A percentile compares a stretch with the other conserved stretches of the same genome.
These are phyloP conservation scores for Drosophila subpulchrella DNA, from an alignment of 1,140 invertebrate species.

Conservation along the genomic window DNA sequence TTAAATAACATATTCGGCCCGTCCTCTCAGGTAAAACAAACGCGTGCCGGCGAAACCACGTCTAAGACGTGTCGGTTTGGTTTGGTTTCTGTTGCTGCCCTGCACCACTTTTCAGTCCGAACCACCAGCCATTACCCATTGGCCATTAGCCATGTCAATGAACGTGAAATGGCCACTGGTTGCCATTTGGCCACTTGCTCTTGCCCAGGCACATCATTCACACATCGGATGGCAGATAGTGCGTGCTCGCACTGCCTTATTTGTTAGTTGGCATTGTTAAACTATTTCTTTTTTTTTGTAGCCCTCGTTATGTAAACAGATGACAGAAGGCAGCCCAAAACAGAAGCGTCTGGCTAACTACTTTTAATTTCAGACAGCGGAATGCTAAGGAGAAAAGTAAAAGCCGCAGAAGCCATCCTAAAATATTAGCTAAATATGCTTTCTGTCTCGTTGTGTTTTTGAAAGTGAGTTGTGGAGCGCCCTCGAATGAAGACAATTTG, in stretches of 20 bases:
- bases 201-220: constrained; percentile 38
- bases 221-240: constrained; percentile 44
- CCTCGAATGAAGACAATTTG: constrained; percentile 61
- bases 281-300: constrained; percentile 49
- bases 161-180: constrained; percentile 71
- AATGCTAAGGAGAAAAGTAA: constrained; percentile 66
- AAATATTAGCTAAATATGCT: constrained; percentile 72
- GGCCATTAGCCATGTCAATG: constrained; percentile 70
- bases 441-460: constrained; percentile 44
- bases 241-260: constrained; percentile 66
- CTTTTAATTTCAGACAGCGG: constrained; percentile 67
- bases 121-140: constrained; percentile 42
- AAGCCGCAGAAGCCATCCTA: constrained; percentile 65
- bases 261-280: constrained; percentile 54
- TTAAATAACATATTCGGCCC: constrained; percentile 69
- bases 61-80: constrained; percentile 25
- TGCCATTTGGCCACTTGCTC: constrained; percentile 34
- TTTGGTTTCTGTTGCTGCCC: constrained; percentile 10
- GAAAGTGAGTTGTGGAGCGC: constrained; percentile 47
- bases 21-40: constrained; percentile 63
- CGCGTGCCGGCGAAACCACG: constrained; percentile 67
- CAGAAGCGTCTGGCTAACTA: constrained; percentile 63
- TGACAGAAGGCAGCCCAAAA: constrained; percentile 36
- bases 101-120: constrained; percentile 15
- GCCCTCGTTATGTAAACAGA: constrained; percentile 72